phyloP scores from a whole-genome alignment of 1,140 invertebrate species.

The Heliconius eleuchia region DNA sequence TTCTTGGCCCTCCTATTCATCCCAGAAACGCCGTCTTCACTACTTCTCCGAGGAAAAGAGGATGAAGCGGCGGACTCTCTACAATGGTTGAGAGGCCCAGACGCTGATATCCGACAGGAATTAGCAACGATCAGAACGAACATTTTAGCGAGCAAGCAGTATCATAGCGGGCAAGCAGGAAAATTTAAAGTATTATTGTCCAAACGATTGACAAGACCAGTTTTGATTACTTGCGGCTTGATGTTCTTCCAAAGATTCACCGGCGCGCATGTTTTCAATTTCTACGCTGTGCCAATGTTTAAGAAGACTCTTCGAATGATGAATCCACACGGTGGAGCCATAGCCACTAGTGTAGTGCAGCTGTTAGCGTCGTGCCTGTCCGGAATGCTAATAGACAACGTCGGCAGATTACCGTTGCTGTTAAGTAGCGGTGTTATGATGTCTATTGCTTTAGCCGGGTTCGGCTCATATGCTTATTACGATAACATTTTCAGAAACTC shows the following conservation, averaged over 20 bases:
- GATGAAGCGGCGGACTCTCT: constrained; percentile 89
- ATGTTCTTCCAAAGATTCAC: constrained; percentile 94
- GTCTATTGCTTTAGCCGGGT: constrained; percentile 89
- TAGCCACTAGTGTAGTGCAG: constrained; percentile 90
- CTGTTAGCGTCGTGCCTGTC: constrained; percentile 89
- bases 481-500: constrained; percentile 81
- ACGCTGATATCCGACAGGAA: constrained; percentile 88
- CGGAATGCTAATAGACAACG: constrained; percentile 89
- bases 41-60: constrained; percentile 88
- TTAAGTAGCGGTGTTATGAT: constrained; percentile 91
- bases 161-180: constrained; percentile 57
- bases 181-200: constrained; percentile 80
- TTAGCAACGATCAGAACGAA: constrained; percentile 85
- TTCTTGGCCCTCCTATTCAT: constrained; percentile 87
- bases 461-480: constrained; percentile 91
- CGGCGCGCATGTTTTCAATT: constrained; percentile 91
- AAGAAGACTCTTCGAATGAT: constrained; percentile 88
- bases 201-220: constrained; percentile 84
- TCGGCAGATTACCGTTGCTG: constrained; percentile 88
- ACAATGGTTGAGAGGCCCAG: constrained; percentile 88
- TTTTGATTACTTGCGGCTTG: constrained; percentile 89
- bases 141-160: constrained; percentile 81
- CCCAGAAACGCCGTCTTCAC: constrained; percentile 91
- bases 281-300: constrained; percentile 91
- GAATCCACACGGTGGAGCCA: constrained; percentile 91